A percentile compares a stretch with the other conserved stretches of the same genome.
These are phyloP conservation scores for Balaenoptera acutorostrata DNA, from an alignment of 2,113 vertebrate species.

Conservation along the genomic window DNA sequence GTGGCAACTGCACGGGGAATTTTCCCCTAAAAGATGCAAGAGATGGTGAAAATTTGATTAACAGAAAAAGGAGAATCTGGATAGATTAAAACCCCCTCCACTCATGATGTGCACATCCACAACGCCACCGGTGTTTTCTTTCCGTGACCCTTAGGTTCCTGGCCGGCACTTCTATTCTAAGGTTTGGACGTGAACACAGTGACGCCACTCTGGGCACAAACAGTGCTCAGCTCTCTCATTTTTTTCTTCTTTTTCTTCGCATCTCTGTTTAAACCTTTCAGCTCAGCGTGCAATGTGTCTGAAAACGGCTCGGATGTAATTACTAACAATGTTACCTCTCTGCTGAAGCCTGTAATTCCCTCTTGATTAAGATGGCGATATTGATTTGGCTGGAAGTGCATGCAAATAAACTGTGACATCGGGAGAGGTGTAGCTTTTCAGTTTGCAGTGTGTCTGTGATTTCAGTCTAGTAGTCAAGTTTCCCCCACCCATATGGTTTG, in stretches of 20 bases:
- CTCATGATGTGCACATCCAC: background rate
- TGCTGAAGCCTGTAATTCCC: conserved; percentile 62
- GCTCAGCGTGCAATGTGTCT: conserved; percentile 43
- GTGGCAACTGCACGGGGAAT: background rate
- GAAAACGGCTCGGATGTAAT: conserved; percentile 49
- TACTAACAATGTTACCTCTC: conserved; percentile 40
- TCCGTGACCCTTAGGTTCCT: background rate
- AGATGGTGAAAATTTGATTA: conserved; percentile 7
- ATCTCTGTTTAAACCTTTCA: conserved; percentile 57
- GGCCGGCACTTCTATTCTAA: background rate
- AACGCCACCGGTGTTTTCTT: background rate
- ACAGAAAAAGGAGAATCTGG: background rate
- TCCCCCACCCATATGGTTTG: conserved; percentile 16
- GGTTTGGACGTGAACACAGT: background rate
- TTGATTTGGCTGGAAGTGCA: conserved; percentile 68
- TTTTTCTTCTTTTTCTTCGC: background rate
- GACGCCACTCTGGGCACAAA: background rate
- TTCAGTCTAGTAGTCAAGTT: conserved; percentile 27
- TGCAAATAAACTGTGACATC: conserved; percentile 48
- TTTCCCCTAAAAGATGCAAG: background rate
- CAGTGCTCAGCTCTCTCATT: background rate
- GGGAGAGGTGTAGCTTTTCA: conserved; percentile 41
- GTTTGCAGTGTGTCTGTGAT: background rate
- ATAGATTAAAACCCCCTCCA: background rate
- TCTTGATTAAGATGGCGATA: conserved; percentile 68